These are phyloP conservation scores for Graptemys geographica DNA, from an alignment of 2,797 vertebrate species.

Conservation along the genomic window DNA sequence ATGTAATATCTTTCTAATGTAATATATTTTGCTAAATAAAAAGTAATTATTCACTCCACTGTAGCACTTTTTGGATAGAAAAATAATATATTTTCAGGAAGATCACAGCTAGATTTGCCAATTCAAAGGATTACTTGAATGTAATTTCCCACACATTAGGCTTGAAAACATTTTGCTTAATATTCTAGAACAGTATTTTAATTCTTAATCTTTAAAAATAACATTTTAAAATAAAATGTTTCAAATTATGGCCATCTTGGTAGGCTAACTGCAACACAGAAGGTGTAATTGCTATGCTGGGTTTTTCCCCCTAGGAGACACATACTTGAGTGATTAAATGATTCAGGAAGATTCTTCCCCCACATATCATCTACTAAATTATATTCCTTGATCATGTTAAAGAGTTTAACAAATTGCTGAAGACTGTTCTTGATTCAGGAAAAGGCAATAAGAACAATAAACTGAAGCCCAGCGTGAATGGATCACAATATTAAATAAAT, in stretches of 20 bases:
- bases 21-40: constrained; percentile 72
- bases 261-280: constrained; percentile 44
- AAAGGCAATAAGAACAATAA: constrained; percentile 8
- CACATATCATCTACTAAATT: constrained; percentile 65
- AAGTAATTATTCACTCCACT: constrained; percentile 66
- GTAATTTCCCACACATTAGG: not conserved
- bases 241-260: constrained; percentile 54
- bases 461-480: not conserved
- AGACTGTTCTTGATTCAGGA: not conserved
- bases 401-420: constrained; percentile 12
- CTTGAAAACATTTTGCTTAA: constrained; percentile 52
- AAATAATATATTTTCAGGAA: constrained; percentile 64
- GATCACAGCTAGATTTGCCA: constrained; percentile 11
- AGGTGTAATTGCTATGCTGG: constrained; percentile 49
- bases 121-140: not conserved
- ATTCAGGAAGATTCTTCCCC: constrained; percentile 65
- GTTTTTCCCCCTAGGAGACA: constrained; percentile 38
- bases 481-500: not conserved
- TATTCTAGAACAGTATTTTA: constrained; percentile 58
- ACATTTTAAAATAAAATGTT: constrained; percentile 61
- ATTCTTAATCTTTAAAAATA: constrained; percentile 63
- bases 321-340: constrained; percentile 50
- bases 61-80: constrained; percentile 56
- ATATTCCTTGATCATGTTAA: constrained; percentile 53
- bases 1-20: constrained; percentile 70